Evolutionary conservation across 2,888 invertebrate species (phyloP).

Genomic region (Imbricaverruca yamaguchii): DNA sequence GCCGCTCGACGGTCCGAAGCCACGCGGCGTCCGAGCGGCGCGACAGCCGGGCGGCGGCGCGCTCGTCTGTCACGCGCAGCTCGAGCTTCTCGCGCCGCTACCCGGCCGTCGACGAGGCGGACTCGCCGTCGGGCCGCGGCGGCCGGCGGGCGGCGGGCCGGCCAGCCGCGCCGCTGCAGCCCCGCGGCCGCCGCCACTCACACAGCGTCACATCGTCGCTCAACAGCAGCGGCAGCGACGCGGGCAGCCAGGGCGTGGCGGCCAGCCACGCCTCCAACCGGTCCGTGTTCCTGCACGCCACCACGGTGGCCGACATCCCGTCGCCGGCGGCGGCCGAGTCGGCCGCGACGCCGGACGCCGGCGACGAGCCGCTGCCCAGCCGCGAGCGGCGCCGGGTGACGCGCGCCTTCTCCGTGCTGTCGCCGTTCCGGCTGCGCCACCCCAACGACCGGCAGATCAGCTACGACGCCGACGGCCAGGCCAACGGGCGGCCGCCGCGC

Average conservation of each 20-base stretch:
- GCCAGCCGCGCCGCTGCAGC: neutral
- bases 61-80: neutral
- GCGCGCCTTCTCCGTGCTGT: constrained; percentile 30
- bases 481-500: constrained; percentile 25
- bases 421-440: constrained; percentile 31
- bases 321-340: constrained; percentile 29
- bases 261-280: constrained; percentile 29
- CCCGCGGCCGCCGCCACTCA: neutral
- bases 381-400: constrained; percentile 30
- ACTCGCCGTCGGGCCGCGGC: neutral
- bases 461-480: constrained; percentile 26
- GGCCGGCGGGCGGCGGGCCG: neutral
- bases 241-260: constrained; percentile 26
- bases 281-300: constrained; percentile 36
- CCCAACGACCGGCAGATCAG: constrained; percentile 22
- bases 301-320: constrained; percentile 36
- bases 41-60: neutral
- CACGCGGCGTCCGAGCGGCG: neutral
- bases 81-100: constrained; percentile 5
- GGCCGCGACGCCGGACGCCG: constrained; percentile 18
- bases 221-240: constrained; percentile 31
- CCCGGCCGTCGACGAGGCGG: neutral
- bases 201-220: constrained; percentile 27
- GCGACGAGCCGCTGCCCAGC: neutral
- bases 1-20: neutral